Base-by-base conservation (phyloP, 1,140 invertebrate species). In the Ptiloglossa arizonensis region DNA sequence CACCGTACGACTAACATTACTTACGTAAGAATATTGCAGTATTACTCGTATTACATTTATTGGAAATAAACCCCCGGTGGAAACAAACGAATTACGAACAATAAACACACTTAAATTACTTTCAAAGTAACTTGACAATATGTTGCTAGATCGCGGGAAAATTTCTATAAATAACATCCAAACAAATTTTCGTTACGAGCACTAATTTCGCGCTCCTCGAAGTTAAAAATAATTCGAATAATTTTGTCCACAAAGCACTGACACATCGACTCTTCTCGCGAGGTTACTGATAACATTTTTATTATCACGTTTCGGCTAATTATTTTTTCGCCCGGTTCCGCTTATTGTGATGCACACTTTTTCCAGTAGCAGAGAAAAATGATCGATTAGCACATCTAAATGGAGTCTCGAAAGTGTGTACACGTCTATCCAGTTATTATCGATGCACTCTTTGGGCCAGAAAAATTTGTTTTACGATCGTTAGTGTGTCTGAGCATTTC, bases 221-320 rank as follows among this genome's bases (percentile, higher is more conserved):
- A 50, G 5, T 50, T 50, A 0, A 56, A 27, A 56, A 4, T 56
- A 29, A 1, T 27, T 29, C 11, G 2, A 9, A n/a, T 29, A 56
- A 15, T 6, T 29, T 29, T 29, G n/a, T 17, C 9, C 9, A 56
- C 11, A 11, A 29, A 56, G 24, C 24, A 29, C 52, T 5, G 22
- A 15, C 24, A 17, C 48, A 52, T 52, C 0, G 8, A 9, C 8
- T 22, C 2, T 22, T 52, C 8, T 9, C 48, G 15, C 32, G 32
- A 50, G 11, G 3, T 68, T n/a, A 6, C 15, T n/a, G 2, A 5
- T 48, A 2, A 13, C 38, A 6, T 9, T 17, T n/a, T 27, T 22
- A n/a, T 67, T 67, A 67, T 27, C 41, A 60, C 8, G 22, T 2
- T 35, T 24, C 22, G 5, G n/a, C 48, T 60, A 71, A 59, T 71